Evolutionary conservation across 2,888 invertebrate genomes (phyloP).

Genomic region (Drosophila setosimentum): DNA sequence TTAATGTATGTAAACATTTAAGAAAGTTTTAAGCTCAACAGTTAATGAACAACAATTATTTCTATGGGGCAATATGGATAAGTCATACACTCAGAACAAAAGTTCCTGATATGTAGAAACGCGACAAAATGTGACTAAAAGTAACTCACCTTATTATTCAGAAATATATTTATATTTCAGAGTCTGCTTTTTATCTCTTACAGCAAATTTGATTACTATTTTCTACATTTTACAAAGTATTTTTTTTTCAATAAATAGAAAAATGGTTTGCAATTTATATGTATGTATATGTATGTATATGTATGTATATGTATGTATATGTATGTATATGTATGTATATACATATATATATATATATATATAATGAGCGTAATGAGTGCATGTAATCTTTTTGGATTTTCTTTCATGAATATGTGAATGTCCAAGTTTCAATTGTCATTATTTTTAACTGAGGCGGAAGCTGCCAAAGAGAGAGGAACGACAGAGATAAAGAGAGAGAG

Average conservation of each 20-base stretch:
- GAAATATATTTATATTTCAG: background rate
- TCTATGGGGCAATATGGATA: background rate
- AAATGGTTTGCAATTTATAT: background rate
- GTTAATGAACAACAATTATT: background rate
- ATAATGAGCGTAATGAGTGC: slow-evolving; percentile 48
- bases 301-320: background rate
- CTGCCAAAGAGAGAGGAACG: slow-evolving; percentile 39
- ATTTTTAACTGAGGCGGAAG: slow-evolving; percentile 78
- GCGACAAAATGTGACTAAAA: no score
- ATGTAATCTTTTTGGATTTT: slow-evolving; percentile 53
- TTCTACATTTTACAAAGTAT: background rate
- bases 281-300: no score
- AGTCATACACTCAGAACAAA: background rate
- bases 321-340: slow-evolving; percentile 11
- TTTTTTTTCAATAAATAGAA: background rate
- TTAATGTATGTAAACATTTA: no score
- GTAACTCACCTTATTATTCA: no score
- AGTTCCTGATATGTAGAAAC: background rate
- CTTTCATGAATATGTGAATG: slow-evolving; percentile 52
- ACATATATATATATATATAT: background rate
- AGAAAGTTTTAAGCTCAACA: background rate
- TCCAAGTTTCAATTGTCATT: slow-evolving; percentile 72
- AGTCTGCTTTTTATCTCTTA: background rate
- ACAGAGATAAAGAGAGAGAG: background rate
- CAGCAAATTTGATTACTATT: background rate